Evolutionary conservation across 1,140 invertebrate species (phyloP).

Genomic region (Stratiolaelaps scimitus): DNA sequence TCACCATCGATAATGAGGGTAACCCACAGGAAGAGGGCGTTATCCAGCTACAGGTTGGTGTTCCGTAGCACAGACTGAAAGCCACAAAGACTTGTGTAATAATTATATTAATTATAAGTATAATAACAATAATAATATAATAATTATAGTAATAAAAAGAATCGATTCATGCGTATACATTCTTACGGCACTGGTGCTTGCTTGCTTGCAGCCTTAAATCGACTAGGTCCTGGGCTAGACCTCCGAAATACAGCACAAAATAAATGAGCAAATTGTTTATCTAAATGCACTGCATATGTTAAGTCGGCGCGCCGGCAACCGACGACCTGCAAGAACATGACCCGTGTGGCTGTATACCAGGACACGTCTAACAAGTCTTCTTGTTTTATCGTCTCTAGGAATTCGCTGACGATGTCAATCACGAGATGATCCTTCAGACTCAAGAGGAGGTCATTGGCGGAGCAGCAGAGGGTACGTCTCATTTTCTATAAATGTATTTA

Average conservation of each 20-base stretch:
- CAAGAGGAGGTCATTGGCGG: conserved; percentile 65
- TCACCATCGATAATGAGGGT: conserved; percentile 23
- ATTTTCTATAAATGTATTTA: no score
- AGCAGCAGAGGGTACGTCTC: conserved; percentile 44
- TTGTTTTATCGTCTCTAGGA: conserved; percentile 28
- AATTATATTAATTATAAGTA: no score
- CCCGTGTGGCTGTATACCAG: no score
- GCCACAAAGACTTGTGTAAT: no score
- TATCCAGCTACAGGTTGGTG: conserved; percentile 24
- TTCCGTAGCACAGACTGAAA: no score
- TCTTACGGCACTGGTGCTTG: not conserved
- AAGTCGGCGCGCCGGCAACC: no score
- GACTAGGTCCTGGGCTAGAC: no score
- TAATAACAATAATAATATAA: not conserved
- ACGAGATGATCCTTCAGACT: conserved; percentile 63
- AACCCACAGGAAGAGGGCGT: conserved; percentile 19
- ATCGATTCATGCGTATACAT: not conserved
- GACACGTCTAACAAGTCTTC: conserved; percentile 13
- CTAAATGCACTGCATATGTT: no score
- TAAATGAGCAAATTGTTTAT: no score
- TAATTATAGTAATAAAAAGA: not conserved
- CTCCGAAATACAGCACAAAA: no score
- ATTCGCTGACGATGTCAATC: conserved; percentile 46
- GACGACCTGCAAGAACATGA: no score
- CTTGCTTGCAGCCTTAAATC: not conserved